A percentile compares a stretch with the other conserved stretches of the same genome.
Conservation (phyloP, 2,797 vertebrate species). For the Simalia tracyae region DNA sequence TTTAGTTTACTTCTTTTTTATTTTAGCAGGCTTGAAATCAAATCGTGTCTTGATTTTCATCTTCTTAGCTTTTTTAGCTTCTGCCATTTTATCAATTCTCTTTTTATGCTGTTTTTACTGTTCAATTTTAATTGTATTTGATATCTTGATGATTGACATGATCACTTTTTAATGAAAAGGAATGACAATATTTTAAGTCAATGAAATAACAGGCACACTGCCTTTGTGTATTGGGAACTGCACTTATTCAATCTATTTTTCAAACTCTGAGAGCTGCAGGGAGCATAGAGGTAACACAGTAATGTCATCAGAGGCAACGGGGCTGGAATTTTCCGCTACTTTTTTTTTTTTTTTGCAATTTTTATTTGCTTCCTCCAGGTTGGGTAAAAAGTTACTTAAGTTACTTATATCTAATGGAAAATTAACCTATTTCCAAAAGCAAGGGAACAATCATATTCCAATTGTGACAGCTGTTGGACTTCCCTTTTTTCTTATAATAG, state of each 20-base stretch:
- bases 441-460: not conserved
- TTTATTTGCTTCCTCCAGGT: no score
- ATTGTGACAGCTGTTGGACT: not conserved
- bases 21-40: not conserved
- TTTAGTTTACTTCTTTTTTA: not conserved
- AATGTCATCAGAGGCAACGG: no score
- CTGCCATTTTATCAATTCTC: not conserved
- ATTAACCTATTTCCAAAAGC: not conserved
- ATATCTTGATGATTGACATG: not conserved
- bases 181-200: not conserved
- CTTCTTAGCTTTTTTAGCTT: not conserved
- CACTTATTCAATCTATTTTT: no score
- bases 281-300: no score
- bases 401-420: no score
- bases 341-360: no score
- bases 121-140: not conserved
- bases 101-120: not conserved
- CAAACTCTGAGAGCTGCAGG: no score
- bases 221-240: no score
- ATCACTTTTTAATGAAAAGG: not conserved
- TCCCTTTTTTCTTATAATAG: not conserved
- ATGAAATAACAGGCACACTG: no score
- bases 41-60: not conserved
- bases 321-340: no score
- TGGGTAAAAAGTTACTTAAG: no score